Conservation (phyloP, 2,888 invertebrate species). For the Drosophila acutilabella region DNA sequence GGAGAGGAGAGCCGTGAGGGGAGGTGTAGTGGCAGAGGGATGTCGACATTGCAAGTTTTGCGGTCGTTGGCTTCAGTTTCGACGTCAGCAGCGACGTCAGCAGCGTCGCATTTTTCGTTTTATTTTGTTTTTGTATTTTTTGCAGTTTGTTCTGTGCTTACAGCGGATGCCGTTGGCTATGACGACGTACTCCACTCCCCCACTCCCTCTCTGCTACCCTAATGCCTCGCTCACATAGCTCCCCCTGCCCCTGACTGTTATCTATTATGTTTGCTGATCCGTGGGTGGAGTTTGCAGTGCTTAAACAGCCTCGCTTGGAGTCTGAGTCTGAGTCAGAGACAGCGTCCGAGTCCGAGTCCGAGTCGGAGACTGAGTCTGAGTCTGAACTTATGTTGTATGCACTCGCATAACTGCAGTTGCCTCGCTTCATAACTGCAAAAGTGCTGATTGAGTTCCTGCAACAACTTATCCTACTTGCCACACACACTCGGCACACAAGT, state of each 20-base stretch:
- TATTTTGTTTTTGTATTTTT: slow-evolving; percentile 15
- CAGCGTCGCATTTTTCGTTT: slow-evolving; percentile 49
- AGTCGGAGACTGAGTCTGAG: slow-evolving; percentile 11
- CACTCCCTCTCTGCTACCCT: neutral
- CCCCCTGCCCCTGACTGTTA: slow-evolving; percentile 4
- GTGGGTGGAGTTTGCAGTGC: slow-evolving; percentile 45
- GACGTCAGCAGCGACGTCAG: slow-evolving; percentile 33
- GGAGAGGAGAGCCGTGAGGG: neutral
- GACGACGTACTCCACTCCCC: slow-evolving; percentile 18
- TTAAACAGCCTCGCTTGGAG: slow-evolving; percentile 24
- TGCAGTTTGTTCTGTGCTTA: slow-evolving; percentile 64
- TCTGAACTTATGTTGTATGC: slow-evolving; percentile 23
- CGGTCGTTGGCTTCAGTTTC: slow-evolving; percentile 72
- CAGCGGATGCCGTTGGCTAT: slow-evolving; percentile 56
- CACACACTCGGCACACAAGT: slow-evolving; percentile 11
- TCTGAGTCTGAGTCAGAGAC: neutral
- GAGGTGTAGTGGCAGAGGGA: neutral
- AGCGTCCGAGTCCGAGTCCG: slow-evolving; percentile 5
- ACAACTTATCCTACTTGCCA: slow-evolving; percentile 51
- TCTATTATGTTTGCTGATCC: slow-evolving; percentile 34
- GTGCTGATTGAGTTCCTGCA: slow-evolving; percentile 63
- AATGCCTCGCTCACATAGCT: neutral
- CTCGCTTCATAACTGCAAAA: slow-evolving; percentile 58
- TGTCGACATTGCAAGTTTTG: slow-evolving; percentile 64
- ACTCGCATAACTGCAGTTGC: slow-evolving; percentile 35